A percentile compares a stretch with the other conserved stretches of the same genome.
These are phyloP conservation scores for Leptodirus hochenwartii DNA, from an alignment of 2,888 invertebrate species.

Conservation along the genomic window DNA sequence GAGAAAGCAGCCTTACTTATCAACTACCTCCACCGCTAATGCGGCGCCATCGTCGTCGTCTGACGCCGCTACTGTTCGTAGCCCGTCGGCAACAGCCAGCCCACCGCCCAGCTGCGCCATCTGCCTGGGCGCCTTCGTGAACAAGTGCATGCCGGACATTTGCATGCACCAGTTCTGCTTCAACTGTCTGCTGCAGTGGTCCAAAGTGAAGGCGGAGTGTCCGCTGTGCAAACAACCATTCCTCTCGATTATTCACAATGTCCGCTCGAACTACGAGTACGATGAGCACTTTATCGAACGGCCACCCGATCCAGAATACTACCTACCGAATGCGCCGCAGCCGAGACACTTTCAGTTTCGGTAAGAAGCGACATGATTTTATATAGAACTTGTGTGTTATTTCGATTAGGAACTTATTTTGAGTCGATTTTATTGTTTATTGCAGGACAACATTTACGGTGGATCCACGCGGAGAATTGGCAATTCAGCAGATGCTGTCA, in stretches of 20 bases:
- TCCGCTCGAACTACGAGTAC: constrained; percentile 70
- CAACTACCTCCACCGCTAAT: no score
- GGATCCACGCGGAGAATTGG: constrained; percentile 38
- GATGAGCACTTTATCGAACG: constrained; percentile 51
- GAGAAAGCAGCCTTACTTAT: no score
- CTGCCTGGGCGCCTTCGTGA: constrained; percentile 69
- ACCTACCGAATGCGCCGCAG: constrained; percentile 7
- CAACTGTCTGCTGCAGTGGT: constrained; percentile 83
- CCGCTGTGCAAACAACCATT: constrained; percentile 88
- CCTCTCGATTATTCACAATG: constrained; percentile 82
- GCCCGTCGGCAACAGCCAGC: constrained; percentile 17
- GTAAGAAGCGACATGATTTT: constrained; percentile 5
- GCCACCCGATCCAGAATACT: constrained; percentile 1
- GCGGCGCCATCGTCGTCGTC: no score
- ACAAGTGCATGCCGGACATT: constrained; percentile 81
- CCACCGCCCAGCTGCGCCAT: constrained; percentile 86
- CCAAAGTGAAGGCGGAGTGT: constrained; percentile 84
- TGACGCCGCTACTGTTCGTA: no score
- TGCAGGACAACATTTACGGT: constrained; percentile 50
- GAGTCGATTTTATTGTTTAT: constrained; percentile 18
- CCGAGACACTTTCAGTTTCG: constrained; percentile 26
- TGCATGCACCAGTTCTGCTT: constrained; percentile 93
- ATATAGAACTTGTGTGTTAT: no score
- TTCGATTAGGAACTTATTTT: no score
- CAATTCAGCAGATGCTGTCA: constrained; percentile 39